phyloP scores from a whole-genome alignment of 2,888 invertebrate genomes.

The Lepidochitona cinerea region DNA sequence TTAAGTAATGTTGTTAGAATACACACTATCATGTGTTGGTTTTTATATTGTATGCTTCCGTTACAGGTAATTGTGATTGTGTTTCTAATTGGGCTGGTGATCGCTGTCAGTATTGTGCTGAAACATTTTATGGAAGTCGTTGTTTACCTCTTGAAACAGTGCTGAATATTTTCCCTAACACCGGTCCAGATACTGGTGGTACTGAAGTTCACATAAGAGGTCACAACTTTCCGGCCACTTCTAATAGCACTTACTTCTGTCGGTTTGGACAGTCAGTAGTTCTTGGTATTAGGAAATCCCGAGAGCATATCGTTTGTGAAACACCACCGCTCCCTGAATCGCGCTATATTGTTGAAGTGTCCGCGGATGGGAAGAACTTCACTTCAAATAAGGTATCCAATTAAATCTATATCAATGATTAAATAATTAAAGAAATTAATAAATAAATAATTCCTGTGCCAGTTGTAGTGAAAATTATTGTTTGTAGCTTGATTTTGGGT shows the following conservation, averaged over 20 bases:
- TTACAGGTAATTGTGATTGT: conserved; percentile 23
- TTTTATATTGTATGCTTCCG: too few relatives aligned
- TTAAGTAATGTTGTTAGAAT: too few relatives aligned
- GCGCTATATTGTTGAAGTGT: conserved; percentile 18
- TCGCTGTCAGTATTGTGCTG: conserved; percentile 21
- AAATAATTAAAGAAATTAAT: too few relatives aligned
- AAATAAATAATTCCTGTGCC: too few relatives aligned
- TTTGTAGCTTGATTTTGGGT: too few relatives aligned
- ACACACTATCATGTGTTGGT: too few relatives aligned
- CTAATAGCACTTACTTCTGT: conserved; percentile 27
- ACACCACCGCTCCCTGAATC: conserved; percentile 17
- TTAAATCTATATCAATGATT: too few relatives aligned
- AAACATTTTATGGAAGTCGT: conserved; percentile 22
- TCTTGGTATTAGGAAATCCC: conserved; percentile 28
- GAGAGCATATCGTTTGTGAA: conserved; percentile 19
- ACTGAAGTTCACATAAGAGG: conserved; percentile 32
- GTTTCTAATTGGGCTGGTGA: conserved; percentile 26
- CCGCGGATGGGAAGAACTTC: conserved; percentile 16
- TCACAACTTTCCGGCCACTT: conserved; percentile 36
- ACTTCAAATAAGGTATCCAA: conserved; percentile 11
- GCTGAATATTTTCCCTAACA: conserved; percentile 15
- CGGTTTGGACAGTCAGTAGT: conserved; percentile 25
- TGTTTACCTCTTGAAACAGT: conserved; percentile 21
- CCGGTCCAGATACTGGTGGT: conserved; percentile 23
- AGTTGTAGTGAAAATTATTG: too few relatives aligned